Conservation (phyloP, 2,113 vertebrate genomes). For the Xenopus laevis region DNA sequence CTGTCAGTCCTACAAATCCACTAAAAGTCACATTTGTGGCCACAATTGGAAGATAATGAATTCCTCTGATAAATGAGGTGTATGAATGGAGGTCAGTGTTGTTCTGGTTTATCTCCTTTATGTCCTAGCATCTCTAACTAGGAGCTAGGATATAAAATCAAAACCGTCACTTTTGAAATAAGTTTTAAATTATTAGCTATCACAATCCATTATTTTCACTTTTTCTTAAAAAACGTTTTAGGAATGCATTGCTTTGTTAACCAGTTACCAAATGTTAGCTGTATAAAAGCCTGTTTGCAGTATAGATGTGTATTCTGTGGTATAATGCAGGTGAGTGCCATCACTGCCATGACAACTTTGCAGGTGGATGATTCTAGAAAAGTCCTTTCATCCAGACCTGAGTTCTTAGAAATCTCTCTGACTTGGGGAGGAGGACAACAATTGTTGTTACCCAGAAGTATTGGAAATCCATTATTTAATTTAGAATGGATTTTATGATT, state of each 20-base stretch:
- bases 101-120: not conserved
- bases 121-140: constrained; percentile 1
- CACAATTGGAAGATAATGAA: constrained; percentile 4
- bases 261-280: no score
- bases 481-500: no score
- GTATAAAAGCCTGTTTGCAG: no score
- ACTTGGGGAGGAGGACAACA: no score
- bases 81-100: constrained; percentile 34
- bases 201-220: not conserved
- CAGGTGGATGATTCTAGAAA: no score
- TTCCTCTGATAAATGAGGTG: constrained; percentile 31
- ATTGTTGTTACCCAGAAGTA: not conserved
- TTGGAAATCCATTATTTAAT: not conserved
- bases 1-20: constrained; percentile 6
- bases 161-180: constrained; percentile 14
- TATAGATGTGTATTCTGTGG: no score
- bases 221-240: not conserved
- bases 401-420: no score
- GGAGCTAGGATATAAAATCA: constrained; percentile 11
- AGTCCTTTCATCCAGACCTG: no score
- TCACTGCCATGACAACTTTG: no score
- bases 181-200: not conserved
- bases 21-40: constrained; percentile 1
- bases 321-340: no score
- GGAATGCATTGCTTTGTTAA: no score